Percentiles rank a stretch among this genome's conserved stretches.
These are phyloP conservation scores for Athetis lepigone DNA, from an alignment of 2,888 invertebrate species.

Conservation along the genomic window DNA sequence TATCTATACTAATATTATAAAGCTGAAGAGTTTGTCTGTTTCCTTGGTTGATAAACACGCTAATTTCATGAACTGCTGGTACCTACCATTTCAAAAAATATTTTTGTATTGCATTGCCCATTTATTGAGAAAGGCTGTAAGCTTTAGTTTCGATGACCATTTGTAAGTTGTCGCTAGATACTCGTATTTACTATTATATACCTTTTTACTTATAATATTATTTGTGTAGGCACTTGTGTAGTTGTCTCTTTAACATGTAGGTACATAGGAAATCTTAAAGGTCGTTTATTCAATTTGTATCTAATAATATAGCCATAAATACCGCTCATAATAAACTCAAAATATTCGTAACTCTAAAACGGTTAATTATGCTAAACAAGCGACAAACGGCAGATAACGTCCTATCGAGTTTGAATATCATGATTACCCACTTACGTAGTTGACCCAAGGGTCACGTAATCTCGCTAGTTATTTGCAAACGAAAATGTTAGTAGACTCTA, in stretches of 20 bases:
- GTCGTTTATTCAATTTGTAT: slow-evolving; percentile 17
- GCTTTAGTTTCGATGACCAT: too few relatives aligned
- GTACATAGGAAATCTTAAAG: slow-evolving; percentile 15
- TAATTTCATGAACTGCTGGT: too few relatives aligned
- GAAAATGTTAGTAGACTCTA: slow-evolving; percentile 13
- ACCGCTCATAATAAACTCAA: slow-evolving; percentile 10
- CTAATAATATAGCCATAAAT: slow-evolving; percentile 15
- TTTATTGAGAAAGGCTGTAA: too few relatives aligned
- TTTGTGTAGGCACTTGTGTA: background rate
- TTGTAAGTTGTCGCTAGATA: too few relatives aligned
- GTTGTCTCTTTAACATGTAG: background rate
- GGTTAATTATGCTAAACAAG: slow-evolving; percentile 41
- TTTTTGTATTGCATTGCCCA: too few relatives aligned
- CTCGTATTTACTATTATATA: too few relatives aligned
- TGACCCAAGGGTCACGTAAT: slow-evolving; percentile 36
- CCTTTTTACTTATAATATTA: too few relatives aligned
- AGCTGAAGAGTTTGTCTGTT: too few relatives aligned
- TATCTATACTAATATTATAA: too few relatives aligned
- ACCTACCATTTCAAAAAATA: too few relatives aligned
- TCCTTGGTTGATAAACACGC: too few relatives aligned
- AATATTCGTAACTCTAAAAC: slow-evolving; percentile 19
- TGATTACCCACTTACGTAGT: slow-evolving; percentile 42
- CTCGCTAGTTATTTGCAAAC: slow-evolving; percentile 31
- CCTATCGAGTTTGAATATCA: slow-evolving; percentile 29
- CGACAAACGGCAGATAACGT: slow-evolving; percentile 40